Conservation (phyloP, 2,888 invertebrate species). For the Gastracanthus pulcherrimus region DNA sequence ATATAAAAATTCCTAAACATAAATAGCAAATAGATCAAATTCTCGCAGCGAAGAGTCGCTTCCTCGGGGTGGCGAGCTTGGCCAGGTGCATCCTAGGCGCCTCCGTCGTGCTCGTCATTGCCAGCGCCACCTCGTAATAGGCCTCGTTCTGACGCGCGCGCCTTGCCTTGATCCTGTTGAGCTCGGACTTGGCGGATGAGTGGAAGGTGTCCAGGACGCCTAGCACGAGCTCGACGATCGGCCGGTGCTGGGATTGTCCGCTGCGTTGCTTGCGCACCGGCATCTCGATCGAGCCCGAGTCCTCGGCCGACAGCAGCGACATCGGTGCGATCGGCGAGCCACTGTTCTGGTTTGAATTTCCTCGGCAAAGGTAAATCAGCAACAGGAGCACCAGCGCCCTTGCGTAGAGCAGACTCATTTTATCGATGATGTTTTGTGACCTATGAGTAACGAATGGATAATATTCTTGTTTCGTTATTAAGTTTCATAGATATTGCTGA, state of each 20-base stretch:
- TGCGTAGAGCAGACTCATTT: too few species aligned
- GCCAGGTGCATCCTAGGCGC: background rate
- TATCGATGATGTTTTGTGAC: too few species aligned
- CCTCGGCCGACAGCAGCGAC: slow-evolving; percentile 1
- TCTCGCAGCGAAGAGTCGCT: slow-evolving; percentile 1
- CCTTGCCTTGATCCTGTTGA: slow-evolving; percentile 49
- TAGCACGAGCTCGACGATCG: slow-evolving; percentile 66
- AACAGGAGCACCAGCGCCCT: background rate
- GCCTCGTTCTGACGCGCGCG: slow-evolving; percentile 7
- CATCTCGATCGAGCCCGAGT: slow-evolving; percentile 63
- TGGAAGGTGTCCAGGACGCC: slow-evolving; percentile 67
- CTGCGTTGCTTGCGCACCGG: slow-evolving; percentile 50
- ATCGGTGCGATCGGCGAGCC: background rate
- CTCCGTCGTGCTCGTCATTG: background rate
- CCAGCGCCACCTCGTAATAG: background rate
- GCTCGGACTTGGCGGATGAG: slow-evolving; percentile 61
- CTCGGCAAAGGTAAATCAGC: background rate
- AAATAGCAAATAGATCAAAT: background rate
- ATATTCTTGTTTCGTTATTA: too few species aligned
- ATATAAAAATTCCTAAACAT: too few species aligned
- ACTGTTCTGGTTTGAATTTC: background rate
- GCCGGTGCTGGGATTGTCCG: slow-evolving; percentile 57
- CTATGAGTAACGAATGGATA: too few species aligned
- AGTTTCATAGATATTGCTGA: too few species aligned
- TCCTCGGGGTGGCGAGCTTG: background rate